Conservation (phyloP, 2,888 invertebrate genomes). For the Pristionchus arcanus region DNA sequence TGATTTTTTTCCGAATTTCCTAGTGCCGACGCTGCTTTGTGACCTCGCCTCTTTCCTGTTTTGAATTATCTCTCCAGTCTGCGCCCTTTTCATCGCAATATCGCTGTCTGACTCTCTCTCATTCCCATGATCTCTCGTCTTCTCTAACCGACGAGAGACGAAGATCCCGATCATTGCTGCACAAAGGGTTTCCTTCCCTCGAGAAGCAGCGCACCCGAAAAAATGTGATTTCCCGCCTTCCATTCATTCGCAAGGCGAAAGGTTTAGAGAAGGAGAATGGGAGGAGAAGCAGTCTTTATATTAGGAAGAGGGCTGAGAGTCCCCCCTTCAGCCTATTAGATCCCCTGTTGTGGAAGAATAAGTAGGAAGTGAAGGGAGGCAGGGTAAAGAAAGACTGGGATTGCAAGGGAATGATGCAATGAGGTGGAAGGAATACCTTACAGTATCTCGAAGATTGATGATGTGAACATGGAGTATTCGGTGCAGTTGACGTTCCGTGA, state of each 20-base stretch:
- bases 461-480: conserved; percentile 83
- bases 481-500: conserved; percentile 97
- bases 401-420: background rate
- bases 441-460: conserved; percentile 79
- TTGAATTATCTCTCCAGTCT: background rate
- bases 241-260: conserved; percentile 15
- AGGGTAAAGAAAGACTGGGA: conserved; percentile 9
- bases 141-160: background rate
- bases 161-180: background rate
- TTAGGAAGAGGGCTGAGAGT: conserved; percentile 19
- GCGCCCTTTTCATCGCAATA: background rate
- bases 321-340: conserved; percentile 41
- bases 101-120: background rate
- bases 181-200: background rate
- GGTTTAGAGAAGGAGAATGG: background rate
- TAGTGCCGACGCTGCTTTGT: background rate
- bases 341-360: conserved; percentile 48
- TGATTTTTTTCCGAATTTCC: background rate
- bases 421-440: conserved; percentile 14
- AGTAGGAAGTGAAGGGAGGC: conserved; percentile 21
- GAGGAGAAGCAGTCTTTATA: conserved; percentile 25
- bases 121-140: background rate
- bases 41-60: background rate
- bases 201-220: conserved; percentile 22
- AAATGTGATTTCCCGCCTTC: conserved; percentile 42